Base-by-base conservation (phyloP, 2,113 vertebrate genomes). In the Podarcis raffonei region DNA sequence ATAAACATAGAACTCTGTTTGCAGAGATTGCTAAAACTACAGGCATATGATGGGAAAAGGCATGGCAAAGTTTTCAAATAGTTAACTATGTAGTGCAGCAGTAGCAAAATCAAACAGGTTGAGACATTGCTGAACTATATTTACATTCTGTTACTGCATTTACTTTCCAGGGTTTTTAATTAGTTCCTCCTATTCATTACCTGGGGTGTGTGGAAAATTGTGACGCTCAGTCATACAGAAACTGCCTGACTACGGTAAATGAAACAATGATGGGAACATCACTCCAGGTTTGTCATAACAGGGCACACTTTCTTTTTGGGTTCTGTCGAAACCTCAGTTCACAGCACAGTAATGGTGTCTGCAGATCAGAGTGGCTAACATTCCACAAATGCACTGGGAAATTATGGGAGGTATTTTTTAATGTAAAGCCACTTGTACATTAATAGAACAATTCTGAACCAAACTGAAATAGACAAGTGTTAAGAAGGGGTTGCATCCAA, bases 1-100 rank as follows among this genome's bases (percentile, higher is more conserved):
- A 72, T 30, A 30, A 90, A 65, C 35, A 87, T 71, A 91, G 84
- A 83, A 90, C 42, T 93, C 53, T 68, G 48, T 53, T 5, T 66
- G 35, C 87, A 80, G n/a, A 78, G 65, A 22, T 3, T n/a, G 57
- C 53, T 89, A n/a, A 42, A 80, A 15, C 9, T 68, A 83, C 30
- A 59, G 48, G 42, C n/a, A 59, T 4, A 42, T 20, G 25, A 42
- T 42, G 71, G 12, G 32, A 32, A 30, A 76, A 39, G 30, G 18
- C 25, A 6, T 22, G 65, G 53, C 68, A 71, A 59, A 39, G 18
- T 65, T 25, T 80, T 80, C 76, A 62, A 59, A 18, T 72, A 22
- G 72, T 69, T 39, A 82, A 68, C 9, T 57, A 71, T n/a, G 62
- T 62, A 37, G 25, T n/a, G 6, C 20, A 89, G 66, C 18, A 84